phyloP scores from a whole-genome alignment of 2,797 vertebrate species.

The Eutrigla gurnardus region DNA sequence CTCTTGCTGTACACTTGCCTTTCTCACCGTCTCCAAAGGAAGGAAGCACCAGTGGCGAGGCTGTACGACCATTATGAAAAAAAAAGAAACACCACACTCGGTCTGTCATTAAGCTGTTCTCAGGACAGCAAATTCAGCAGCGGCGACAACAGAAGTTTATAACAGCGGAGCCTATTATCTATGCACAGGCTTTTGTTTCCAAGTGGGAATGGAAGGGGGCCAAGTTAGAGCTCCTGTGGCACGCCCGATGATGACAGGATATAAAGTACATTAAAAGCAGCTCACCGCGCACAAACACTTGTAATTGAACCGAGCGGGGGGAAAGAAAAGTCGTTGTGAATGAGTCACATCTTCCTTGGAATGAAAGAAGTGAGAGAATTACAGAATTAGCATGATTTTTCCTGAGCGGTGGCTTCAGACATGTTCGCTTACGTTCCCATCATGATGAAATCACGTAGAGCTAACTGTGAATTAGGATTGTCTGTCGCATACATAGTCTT shows the following conservation, averaged over 20 bases:
- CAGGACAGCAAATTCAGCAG: slow-evolving; percentile 40
- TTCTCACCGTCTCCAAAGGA: slow-evolving; percentile 51
- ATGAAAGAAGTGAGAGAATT: neutral
- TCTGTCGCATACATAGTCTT: no score
- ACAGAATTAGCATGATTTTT: neutral
- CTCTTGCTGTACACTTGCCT: slow-evolving; percentile 64
- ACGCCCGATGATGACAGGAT: slow-evolving; percentile 41
- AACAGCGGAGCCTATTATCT: slow-evolving; percentile 37
- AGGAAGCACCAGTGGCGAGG: slow-evolving; percentile 42
- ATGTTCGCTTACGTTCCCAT: slow-evolving; percentile 12
- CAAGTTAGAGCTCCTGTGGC: slow-evolving; percentile 18
- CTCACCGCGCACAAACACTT: slow-evolving; percentile 28
- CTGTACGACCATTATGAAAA: slow-evolving; percentile 31
- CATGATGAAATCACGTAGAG: neutral
- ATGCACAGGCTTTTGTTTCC: slow-evolving; percentile 41
- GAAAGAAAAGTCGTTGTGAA: slow-evolving; percentile 4
- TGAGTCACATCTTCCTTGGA: slow-evolving; percentile 18
- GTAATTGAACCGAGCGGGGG: slow-evolving; percentile 10
- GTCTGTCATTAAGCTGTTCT: slow-evolving; percentile 64
- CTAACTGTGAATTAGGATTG: slow-evolving; percentile 8
- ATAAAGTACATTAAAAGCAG: slow-evolving; percentile 28
- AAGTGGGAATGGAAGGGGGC: slow-evolving; percentile 56
- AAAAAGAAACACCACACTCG: neutral
- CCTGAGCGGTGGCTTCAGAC: neutral
- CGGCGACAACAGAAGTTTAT: slow-evolving; percentile 51